These are phyloP conservation scores for Meriones unguiculatus DNA, from an alignment of 2,113 vertebrate genomes.

Conservation along the genomic window DNA sequence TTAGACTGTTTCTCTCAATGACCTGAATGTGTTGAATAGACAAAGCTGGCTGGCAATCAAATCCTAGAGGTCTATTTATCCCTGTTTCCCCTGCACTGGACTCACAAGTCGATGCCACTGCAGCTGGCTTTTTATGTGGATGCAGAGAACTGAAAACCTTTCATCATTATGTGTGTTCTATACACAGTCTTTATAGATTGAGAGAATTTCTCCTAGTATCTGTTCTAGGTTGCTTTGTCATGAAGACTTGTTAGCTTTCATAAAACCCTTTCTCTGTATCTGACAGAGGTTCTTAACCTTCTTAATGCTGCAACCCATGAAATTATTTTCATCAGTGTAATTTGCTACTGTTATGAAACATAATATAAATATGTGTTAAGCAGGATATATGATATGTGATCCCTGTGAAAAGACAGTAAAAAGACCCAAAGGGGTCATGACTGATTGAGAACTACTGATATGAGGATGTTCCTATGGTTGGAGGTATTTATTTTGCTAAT, in stretches of 20 bases:
- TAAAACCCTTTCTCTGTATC: neutral
- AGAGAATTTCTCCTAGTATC: neutral
- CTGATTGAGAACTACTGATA: neutral
- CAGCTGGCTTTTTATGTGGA: neutral
- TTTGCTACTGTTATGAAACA: neutral
- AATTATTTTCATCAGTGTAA: neutral
- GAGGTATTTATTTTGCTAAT: neutral
- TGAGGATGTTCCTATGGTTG: neutral
- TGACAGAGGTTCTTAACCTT: neutral
- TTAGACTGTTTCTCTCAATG: neutral
- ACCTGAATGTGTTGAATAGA: neutral
- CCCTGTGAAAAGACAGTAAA: neutral
- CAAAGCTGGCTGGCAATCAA: neutral
- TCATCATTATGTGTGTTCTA: neutral
- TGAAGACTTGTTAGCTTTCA: neutral
- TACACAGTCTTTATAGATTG: neutral
- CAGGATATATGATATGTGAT: neutral
- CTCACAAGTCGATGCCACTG: neutral
- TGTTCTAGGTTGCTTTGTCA: neutral
- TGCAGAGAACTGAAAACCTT: neutral
- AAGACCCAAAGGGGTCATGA: neutral
- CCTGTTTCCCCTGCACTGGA: no score
- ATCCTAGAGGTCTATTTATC: neutral
- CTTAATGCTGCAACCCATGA: neutral
- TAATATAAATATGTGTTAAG: neutral